Base-by-base conservation (phyloP, 2,888 invertebrate species). In the Phaonia tiefii region DNA sequence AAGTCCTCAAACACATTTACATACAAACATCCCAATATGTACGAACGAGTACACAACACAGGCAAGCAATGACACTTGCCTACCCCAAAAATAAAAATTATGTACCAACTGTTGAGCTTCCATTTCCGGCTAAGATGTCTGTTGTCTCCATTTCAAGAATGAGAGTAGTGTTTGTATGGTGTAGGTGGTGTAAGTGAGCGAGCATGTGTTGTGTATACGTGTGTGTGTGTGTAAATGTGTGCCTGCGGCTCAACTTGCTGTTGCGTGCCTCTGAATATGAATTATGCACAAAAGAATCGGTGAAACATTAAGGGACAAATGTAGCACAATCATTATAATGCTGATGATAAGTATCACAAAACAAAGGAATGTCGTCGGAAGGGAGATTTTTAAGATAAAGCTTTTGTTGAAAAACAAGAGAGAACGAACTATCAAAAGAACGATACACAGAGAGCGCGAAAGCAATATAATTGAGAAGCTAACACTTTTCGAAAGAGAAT, bases 21-120 rank as follows among this genome's bases (percentile, higher is more conserved):
- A 3, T 8, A n/a, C 31, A 3, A 31, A 5, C 31, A 5, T 31
- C 31, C 31, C 31, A 22, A 42, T 11, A 60, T n/a, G n/a, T n/a
- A n/a, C n/a, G n/a, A n/a, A n/a, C n/a, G n/a, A n/a, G n/a, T n/a
- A n/a, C n/a, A n/a, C n/a, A n/a, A n/a, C 37, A 20, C 42, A 13
- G 7, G 22, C 39, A 4, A 17, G 42, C 22, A 20, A 4, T 5
- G 15, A 10, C 39, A 31, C 1, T 5, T 31, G 7, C 5, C 15
- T 13, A 22, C 26, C 56, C 56, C 56, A 13, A 42, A 54, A 58
- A 44, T 80, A 78, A 77, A n/a, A 39, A 67, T 85, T 84, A 88
- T 86, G 83, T 86, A 84, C 87, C 89, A 89, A 88, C 89, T 88
- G 89, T 88, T 88, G 88, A 89, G 86, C 87, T 89, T 86, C 85